Evolutionary conservation across 2,797 vertebrate genomes (phyloP).

Genomic region (Amblyopsis hoosieri): DNA sequence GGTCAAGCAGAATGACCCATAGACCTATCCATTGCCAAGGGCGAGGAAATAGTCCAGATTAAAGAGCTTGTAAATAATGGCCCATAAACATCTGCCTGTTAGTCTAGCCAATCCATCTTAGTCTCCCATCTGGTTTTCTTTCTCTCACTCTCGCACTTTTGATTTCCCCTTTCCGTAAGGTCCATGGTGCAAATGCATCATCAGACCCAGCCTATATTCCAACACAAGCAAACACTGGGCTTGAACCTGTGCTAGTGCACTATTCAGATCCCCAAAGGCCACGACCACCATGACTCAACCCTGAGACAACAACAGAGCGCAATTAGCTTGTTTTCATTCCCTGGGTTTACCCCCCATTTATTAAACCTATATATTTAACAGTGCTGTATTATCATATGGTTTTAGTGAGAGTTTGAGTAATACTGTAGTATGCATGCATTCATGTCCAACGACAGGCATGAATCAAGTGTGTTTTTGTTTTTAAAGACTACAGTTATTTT

Average conservation of each 20-base stretch:
- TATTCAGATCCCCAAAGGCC: conserved; percentile 63
- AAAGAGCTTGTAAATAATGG: conserved; percentile 79
- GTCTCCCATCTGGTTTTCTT: conserved; percentile 67
- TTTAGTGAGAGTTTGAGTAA: conserved; percentile 17
- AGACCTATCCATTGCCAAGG: conserved; percentile 79
- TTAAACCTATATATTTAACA: conserved; percentile 30
- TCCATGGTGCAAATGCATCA: conserved; percentile 74
- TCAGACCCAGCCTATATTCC: conserved; percentile 69
- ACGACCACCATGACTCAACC: conserved; percentile 64
- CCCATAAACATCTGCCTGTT: conserved; percentile 78
- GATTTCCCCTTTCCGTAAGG: conserved; percentile 53
- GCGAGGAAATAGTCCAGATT: conserved; percentile 78
- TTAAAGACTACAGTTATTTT: conserved; percentile 41
- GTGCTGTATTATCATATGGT: conserved; percentile 45
- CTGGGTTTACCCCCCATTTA: conserved; percentile 45
- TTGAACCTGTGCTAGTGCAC: conserved; percentile 63
- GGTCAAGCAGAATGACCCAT: conserved; percentile 70
- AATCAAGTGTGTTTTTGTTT: conserved; percentile 39
- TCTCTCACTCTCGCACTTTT: conserved; percentile 50
- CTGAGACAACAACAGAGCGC: conserved; percentile 67
- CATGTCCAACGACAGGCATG: conserved; percentile 20
- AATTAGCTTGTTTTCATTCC: conserved; percentile 63
- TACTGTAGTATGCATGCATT: conserved; percentile 8
- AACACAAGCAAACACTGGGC: conserved; percentile 69
- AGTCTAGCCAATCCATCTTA: conserved; percentile 62